These are phyloP conservation scores for Myotis planiceps DNA, from an alignment of 2,797 vertebrate species.

Conservation along the genomic window DNA sequence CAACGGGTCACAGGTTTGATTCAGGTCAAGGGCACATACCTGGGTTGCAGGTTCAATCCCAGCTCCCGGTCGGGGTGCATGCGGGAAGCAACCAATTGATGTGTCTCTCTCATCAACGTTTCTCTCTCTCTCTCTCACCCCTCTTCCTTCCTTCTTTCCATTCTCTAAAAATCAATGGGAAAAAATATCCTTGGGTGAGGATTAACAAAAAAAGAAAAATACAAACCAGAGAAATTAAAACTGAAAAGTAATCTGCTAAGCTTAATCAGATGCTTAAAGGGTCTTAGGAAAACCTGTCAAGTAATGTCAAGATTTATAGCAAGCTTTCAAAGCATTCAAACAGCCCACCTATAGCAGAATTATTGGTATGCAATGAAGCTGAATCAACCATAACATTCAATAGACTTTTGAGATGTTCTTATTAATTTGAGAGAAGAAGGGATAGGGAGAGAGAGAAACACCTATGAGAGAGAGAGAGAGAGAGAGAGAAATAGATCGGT, in stretches of 20 bases:
- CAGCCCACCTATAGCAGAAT: background rate
- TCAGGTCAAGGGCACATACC: no score
- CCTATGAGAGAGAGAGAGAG: no score
- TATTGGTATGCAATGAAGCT: background rate
- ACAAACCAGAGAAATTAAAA: constrained; percentile 9
- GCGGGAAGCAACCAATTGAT: no score
- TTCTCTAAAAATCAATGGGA: no score
- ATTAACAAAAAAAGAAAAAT: background rate
- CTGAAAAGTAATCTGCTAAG: background rate
- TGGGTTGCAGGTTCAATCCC: no score
- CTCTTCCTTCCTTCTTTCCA: no score
- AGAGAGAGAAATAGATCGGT: background rate
- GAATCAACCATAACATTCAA: background rate
- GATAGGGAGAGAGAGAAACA: background rate
- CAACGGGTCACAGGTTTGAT: background rate
- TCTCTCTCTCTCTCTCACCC: no score
- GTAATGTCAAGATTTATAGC: background rate
- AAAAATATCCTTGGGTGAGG: no score
- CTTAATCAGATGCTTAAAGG: background rate
- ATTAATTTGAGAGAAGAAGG: background rate
- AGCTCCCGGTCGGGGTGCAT: no score
- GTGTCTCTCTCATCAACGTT: no score
- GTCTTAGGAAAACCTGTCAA: background rate
- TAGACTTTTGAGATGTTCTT: background rate
- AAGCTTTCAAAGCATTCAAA: background rate